Base-by-base conservation (phyloP, 2,888 invertebrate species). In the Brachycybe producta region DNA sequence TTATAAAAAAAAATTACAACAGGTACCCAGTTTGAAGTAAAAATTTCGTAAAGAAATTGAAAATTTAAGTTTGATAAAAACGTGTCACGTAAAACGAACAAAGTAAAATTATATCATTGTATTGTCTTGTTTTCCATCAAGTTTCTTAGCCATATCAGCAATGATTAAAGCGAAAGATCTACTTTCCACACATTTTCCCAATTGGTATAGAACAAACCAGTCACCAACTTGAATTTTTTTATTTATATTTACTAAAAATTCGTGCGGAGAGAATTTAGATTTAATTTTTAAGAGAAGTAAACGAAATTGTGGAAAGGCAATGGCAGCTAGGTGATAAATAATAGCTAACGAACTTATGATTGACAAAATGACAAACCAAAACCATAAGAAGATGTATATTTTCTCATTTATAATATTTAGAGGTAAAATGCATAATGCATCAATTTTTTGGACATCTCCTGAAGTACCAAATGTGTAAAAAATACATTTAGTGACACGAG, bases 381-480 rank as follows among this genome's bases (percentile, higher is more conserved):
- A 49, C 59, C 59, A 59, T 11, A 59, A 35, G 28, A 57, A 55
- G 11, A 58, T 53, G 45, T 56, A 59, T 35, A 59, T 56, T 47
- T 59, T 59, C 44, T 59, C 59, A 45, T 59, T 59, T 11, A 59
- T 40, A 27, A 59, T 59, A 48, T 59, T 59, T 35, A 59, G 55
- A 0, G 59, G 59, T 27, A 59, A 49, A 8, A 59, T 49, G 19
- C 59, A 59, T 52, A 59, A 51, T 4, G 58, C 57, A 35, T 59
- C 59, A 44, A 56, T 54, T 23, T 49, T 54, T 50, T 56, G 55
- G 5, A 57, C 52, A 27, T 55, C 55, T 2, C 58, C 59, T 1
- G 58, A 57, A 2, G 58, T 46, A 26, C 59, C 59, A 34, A 54
- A 58, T 11, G 53, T 36, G 41, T 58, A 56, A 49, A 59, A 59